Evolutionary conservation across 1,140 invertebrate genomes (phyloP), one percentile per base, ranked within the genome.

Genomic region (Cyclargus thomasi): DNA sequence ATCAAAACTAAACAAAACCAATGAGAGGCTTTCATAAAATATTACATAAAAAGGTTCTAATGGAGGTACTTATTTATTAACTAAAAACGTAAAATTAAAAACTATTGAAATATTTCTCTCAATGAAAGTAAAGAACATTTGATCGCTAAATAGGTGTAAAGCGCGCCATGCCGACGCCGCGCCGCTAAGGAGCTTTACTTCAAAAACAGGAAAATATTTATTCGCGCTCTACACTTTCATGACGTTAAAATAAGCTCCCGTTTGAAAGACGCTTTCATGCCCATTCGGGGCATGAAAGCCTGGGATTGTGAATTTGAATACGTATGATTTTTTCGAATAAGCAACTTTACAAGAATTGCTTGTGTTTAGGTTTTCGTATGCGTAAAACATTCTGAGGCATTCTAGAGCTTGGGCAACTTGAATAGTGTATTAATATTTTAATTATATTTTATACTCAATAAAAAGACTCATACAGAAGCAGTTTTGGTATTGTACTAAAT

Each of bases 181-280:
- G 55, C 55, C 55, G 55, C 55, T 59, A 59, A 59, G 55, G 20
- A 59, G 55, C 55, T 59, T 55, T 59, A 59, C 55, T 20, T 59
- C 55, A 59, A 59, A 55, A 22, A 59, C 55, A 59, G 55, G 55
- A 59, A 59, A 59, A 59, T 59, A 21, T 59, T 22, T 59, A 55
- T 59, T 59, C 18, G 55, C 55, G 10, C 55, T 59, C 17, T 11
- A 59, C 18, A 59, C 10, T 59, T 59, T 59, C 55, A 20, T 59
- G 11, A 20, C 10, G 55, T 20, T 59, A 18, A 18, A 59, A 59
- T 21, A 59, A 59, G 55, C 55, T 7, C 4, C 2, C 20, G 55
- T 59, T 59, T 59, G 20, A 18, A 59, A 21, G 20, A 59, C 20
- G 20, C 55, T 59, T 59, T 59, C 18, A 20, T 22, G 18, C 7